These are phyloP conservation scores for Palloptera scutellata DNA, from an alignment of 2,888 invertebrate species.

Conservation along the genomic window DNA sequence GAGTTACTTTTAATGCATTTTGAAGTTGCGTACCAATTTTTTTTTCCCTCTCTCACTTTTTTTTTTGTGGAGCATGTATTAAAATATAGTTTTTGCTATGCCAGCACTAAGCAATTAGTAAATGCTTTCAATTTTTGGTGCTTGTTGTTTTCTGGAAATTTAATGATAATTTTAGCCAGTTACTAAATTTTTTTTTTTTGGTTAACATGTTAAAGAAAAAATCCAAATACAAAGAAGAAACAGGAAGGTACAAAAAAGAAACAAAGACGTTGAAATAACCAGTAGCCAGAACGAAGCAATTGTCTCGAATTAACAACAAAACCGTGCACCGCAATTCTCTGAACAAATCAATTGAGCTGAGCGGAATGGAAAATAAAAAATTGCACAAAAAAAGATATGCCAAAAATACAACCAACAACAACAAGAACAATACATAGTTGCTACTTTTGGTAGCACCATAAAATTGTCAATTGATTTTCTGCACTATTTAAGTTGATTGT, in stretches of 20 bases:
- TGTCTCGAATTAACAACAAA: slow-evolving; percentile 23
- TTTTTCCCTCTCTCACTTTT: no score
- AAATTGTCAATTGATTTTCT: slow-evolving; percentile 60
- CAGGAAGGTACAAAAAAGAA: neutral
- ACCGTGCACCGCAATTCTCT: slow-evolving; percentile 16
- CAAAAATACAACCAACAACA: slow-evolving; percentile 6
- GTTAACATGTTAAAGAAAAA: no score
- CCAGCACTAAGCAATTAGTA: no score
- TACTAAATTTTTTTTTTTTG: no score
- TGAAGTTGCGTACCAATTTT: no score
- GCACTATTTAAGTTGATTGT: slow-evolving; percentile 48
- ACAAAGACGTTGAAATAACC: neutral
- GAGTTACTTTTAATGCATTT: no score
- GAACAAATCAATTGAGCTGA: slow-evolving; percentile 28
- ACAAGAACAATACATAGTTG: neutral
- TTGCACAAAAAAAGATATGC: neutral
- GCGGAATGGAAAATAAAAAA: neutral
- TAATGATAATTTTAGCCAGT: no score
- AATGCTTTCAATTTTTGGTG: no score
- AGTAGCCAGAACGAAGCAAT: slow-evolving; percentile 28
- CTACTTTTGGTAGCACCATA: slow-evolving; percentile 34
- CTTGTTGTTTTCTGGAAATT: no score
- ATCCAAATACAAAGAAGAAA: no score
- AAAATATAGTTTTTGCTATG: no score
- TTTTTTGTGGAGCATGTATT: no score